phyloP scores from a whole-genome alignment of 1,140 invertebrate genomes.

The Scaptomyza pallida region DNA sequence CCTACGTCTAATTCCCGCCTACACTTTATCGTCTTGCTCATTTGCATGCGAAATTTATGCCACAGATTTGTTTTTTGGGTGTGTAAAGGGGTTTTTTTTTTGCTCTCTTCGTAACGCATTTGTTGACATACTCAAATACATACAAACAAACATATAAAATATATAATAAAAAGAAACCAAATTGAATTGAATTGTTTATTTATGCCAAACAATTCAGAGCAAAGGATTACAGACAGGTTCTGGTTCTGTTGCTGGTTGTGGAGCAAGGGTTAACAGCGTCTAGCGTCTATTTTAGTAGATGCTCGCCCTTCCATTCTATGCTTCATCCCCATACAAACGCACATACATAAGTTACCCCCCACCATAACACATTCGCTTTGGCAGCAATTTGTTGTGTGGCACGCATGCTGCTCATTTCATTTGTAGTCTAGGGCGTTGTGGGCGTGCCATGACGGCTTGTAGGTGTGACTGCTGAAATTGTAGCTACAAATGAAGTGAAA shows the following conservation, averaged over 20 bases:
- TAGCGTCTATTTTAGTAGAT: conserved; percentile 33
- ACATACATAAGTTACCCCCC: neutral
- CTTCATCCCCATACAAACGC: neutral
- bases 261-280: conserved; percentile 20
- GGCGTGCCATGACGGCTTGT: conserved; percentile 25
- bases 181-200: conserved; percentile 82
- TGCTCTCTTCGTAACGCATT: conserved; percentile 71
- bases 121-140: conserved; percentile 56
- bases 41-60: conserved; percentile 78
- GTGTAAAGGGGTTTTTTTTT: conserved; percentile 34
- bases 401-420: conserved; percentile 64
- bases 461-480: conserved; percentile 72
- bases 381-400: conserved; percentile 72
- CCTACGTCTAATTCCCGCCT: conserved; percentile 74
- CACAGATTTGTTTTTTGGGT: conserved; percentile 32
- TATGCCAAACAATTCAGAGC: conserved; percentile 64
- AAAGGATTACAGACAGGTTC: conserved; percentile 54
- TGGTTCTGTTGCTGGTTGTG: too few species aligned
- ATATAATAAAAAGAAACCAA: conserved; percentile 18
- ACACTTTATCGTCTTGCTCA: conserved; percentile 52
- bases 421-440: conserved; percentile 26
- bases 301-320: conserved; percentile 11
- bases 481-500: conserved; percentile 76
- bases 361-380: conserved; percentile 1
- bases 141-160: conserved; percentile 25